phyloP scores from a whole-genome alignment of 92 coral and sea anemone genomes.

The Scolanthus callimorphus region DNA sequence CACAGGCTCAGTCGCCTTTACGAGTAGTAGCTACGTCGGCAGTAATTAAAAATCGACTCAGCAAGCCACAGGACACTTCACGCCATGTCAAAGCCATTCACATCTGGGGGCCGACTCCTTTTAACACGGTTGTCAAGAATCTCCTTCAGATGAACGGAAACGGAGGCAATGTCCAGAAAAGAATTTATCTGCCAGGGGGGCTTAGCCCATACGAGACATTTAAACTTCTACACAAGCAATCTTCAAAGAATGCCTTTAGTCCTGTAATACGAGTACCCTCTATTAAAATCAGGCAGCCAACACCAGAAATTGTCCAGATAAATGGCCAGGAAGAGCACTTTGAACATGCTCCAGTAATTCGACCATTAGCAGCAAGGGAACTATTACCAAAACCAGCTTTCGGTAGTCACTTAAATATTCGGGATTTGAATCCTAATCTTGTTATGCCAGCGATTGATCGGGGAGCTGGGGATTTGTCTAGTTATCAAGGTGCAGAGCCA shows the following conservation, averaged over 20 bases:
- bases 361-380: not conserved
- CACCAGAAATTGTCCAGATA: not conserved
- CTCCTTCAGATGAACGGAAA: slow-evolving; percentile 56
- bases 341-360: not conserved
- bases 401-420: not conserved
- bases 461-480: no score
- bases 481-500: no score
- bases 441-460: no score
- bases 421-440: no score
- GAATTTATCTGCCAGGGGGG: slow-evolving; percentile 54
- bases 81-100: slow-evolving; percentile 86
- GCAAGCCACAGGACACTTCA: slow-evolving; percentile 41
- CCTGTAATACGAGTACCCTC: not conserved
- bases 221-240: slow-evolving; percentile 1
- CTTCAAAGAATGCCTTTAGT: not conserved
- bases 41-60: slow-evolving; percentile 60
- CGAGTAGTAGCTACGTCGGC: slow-evolving; percentile 82
- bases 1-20: slow-evolving; percentile 67
- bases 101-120: slow-evolving; percentile 92
- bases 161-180: slow-evolving; percentile 40
- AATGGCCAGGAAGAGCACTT: not conserved
- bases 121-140: slow-evolving; percentile 72
- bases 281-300: not conserved
- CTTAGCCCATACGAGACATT: slow-evolving; percentile 7
- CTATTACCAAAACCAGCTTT: not conserved